These are phyloP conservation scores for Alosa alosa DNA, from an alignment of 2,113 vertebrate genomes.

Conservation along the genomic window DNA sequence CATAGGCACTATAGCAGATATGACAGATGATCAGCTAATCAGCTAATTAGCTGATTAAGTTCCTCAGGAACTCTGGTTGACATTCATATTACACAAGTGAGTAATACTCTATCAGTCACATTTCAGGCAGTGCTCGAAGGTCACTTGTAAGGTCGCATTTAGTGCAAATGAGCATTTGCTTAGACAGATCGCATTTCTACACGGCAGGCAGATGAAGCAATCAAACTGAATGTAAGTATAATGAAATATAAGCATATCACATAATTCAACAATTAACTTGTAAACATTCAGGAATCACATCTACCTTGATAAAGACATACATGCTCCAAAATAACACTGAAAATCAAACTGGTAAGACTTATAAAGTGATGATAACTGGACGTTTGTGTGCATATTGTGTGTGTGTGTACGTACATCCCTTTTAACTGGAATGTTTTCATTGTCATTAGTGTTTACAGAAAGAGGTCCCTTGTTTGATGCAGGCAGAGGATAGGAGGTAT, in stretches of 20 bases:
- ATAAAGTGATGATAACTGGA: background rate
- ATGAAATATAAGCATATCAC: background rate
- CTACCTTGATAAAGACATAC: background rate
- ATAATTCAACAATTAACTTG: background rate
- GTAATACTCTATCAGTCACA: background rate
- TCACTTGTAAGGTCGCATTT: background rate
- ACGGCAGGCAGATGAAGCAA: background rate
- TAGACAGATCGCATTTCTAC: background rate
- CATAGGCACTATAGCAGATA: background rate
- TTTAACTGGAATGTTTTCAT: background rate
- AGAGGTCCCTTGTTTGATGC: background rate
- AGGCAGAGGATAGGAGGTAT: background rate
- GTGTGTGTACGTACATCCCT: background rate
- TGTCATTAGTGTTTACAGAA: background rate
- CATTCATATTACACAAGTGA: background rate
- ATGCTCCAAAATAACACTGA: background rate
- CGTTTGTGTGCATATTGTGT: background rate
- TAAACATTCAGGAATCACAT: background rate
- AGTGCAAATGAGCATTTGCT: background rate
- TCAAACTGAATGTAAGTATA: background rate
- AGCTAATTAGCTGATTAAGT: background rate
- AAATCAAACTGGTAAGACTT: background rate
- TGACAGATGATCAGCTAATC: background rate
- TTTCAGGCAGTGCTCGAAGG: background rate
- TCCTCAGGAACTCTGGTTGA: background rate